Conservation (phyloP, 2,113 vertebrate genomes). For the Chauna torquata region DNA sequence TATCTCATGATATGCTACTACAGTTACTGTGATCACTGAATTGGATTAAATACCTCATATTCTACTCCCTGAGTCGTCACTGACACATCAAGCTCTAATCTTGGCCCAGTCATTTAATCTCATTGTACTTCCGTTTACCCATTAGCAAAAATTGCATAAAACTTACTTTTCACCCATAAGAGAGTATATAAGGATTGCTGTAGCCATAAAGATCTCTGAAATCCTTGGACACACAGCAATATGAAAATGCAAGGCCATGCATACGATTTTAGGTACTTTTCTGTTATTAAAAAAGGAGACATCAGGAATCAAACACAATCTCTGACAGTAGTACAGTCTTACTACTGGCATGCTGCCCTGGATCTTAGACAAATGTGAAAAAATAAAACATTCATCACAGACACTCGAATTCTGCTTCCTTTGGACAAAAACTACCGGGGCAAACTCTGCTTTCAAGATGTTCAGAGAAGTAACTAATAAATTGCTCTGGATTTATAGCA, state of each 20-base stretch:
- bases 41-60: background rate
- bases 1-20: background rate
- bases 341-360: background rate
- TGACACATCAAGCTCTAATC: background rate
- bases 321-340: background rate
- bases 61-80: background rate
- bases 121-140: background rate
- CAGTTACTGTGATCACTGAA: background rate
- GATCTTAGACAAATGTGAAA: background rate
- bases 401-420: background rate
- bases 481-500: background rate
- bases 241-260: background rate
- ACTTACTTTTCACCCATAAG: background rate
- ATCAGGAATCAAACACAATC: background rate
- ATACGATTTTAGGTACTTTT: background rate
- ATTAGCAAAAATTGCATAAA: background rate
- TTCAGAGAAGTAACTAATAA: background rate
- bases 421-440: background rate
- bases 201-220: background rate
- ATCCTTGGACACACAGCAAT: background rate
- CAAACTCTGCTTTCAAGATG: background rate
- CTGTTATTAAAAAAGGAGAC: background rate
- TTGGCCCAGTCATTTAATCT: background rate
- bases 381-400: background rate
- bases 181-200: background rate